Evolutionary conservation across 1,140 invertebrate species (phyloP).

Genomic region (Ceratoteleas bidentatus): DNA sequence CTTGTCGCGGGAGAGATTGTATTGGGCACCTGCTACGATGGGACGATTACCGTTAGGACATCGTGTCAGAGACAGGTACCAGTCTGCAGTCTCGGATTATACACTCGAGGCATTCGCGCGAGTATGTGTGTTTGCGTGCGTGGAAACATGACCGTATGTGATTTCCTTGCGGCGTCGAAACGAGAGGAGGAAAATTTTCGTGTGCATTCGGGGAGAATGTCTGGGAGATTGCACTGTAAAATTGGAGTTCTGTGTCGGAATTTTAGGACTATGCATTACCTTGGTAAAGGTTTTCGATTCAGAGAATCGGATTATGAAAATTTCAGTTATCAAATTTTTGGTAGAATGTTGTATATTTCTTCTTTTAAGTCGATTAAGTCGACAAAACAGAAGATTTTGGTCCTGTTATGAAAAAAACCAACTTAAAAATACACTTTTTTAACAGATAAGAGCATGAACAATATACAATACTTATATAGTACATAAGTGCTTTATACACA

Average conservation of each 20-base stretch:
- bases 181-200: slow-evolving; percentile 26
- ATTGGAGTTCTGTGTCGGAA: slow-evolving; percentile 2
- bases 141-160: slow-evolving; percentile 43
- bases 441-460: too few relatives aligned
- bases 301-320: too few relatives aligned
- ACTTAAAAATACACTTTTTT: too few relatives aligned
- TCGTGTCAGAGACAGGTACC: slow-evolving; percentile 76
- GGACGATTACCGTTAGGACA: slow-evolving; percentile 76
- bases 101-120: slow-evolving; percentile 31
- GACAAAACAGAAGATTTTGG: too few relatives aligned
- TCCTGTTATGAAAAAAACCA: too few relatives aligned
- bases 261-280: too few relatives aligned
- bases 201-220: slow-evolving; percentile 4
- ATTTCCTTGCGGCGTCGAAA: slow-evolving; percentile 31
- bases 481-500: too few relatives aligned
- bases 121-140: slow-evolving; percentile 16
- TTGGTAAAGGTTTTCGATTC: too few relatives aligned
- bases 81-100: slow-evolving; percentile 66
- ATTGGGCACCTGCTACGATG: slow-evolving; percentile 77
- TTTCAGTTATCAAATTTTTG: too few relatives aligned
- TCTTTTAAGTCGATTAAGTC: too few relatives aligned
- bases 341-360: too few relatives aligned
- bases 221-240: not conserved
- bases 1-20: slow-evolving; percentile 58
- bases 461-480: too few relatives aligned